Evolutionary conservation across 2,113 vertebrate genomes (phyloP).

Genomic region (Pachyramphus minor): DNA sequence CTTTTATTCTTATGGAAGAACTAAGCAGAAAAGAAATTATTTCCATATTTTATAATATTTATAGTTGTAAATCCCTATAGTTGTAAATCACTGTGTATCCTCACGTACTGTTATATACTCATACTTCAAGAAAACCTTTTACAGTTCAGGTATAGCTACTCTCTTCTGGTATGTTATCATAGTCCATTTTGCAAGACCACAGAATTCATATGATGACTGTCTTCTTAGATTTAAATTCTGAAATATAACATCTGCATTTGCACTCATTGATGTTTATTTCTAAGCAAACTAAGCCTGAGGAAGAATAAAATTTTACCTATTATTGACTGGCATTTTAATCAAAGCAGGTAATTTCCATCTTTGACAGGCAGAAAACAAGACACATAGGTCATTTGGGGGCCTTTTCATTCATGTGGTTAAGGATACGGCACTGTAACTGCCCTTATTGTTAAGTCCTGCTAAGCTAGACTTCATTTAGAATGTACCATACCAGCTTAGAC

Average conservation of each 20-base stretch:
- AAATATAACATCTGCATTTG: conserved; percentile 9
- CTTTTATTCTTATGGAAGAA: background rate
- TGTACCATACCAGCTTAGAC: background rate
- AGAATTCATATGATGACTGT: background rate
- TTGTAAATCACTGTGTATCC: background rate
- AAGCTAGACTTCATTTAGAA: background rate
- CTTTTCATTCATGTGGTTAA: background rate
- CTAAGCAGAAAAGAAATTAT: background rate
- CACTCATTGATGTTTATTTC: background rate
- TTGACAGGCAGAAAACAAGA: background rate
- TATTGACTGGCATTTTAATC: conserved; percentile 54
- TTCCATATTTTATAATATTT: background rate
- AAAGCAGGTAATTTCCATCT: conserved; percentile 43
- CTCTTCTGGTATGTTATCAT: background rate
- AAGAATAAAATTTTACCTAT: conserved; percentile 57
- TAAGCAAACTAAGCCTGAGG: conserved; percentile 1
- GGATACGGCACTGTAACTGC: too few relatives aligned
- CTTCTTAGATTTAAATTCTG: background rate
- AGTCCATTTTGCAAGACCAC: background rate
- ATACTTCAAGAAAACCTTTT: background rate
- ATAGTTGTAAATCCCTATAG: background rate
- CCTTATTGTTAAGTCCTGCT: background rate
- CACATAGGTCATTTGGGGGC: background rate
- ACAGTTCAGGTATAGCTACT: background rate
- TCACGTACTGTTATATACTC: background rate